phyloP scores from a whole-genome alignment of 2,113 vertebrate species.

The Empidonax alnorum region DNA sequence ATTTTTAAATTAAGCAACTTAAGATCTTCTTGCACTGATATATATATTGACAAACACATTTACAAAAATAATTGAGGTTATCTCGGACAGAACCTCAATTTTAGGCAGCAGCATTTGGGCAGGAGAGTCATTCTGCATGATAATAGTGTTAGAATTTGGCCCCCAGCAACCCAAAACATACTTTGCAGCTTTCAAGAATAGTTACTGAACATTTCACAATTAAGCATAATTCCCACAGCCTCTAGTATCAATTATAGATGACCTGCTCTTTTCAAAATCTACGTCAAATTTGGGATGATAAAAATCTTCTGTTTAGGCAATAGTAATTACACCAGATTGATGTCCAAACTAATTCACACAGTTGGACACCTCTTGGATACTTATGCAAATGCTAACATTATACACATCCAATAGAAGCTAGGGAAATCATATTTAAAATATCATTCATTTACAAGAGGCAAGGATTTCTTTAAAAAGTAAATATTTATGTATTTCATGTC shows the following conservation, averaged over 20 bases:
- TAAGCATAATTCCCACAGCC: neutral
- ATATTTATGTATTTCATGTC: neutral
- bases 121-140: neutral
- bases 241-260: neutral
- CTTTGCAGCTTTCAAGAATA: neutral
- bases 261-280: neutral
- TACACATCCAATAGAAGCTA: neutral
- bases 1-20: neutral
- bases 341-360: neutral
- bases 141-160: neutral
- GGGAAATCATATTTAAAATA: neutral
- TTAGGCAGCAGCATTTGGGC: neutral
- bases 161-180: neutral
- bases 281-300: neutral
- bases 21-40: neutral
- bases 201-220: neutral
- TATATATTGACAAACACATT: neutral
- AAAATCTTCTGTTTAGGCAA: neutral
- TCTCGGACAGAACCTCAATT: neutral
- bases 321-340: neutral
- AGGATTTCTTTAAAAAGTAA: neutral
- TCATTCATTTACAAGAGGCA: neutral
- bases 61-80: neutral
- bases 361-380: neutral
- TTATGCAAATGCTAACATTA: neutral